Evolutionary conservation across 2,797 vertebrate genomes (phyloP).

Genomic region (Pterois miles): DNA sequence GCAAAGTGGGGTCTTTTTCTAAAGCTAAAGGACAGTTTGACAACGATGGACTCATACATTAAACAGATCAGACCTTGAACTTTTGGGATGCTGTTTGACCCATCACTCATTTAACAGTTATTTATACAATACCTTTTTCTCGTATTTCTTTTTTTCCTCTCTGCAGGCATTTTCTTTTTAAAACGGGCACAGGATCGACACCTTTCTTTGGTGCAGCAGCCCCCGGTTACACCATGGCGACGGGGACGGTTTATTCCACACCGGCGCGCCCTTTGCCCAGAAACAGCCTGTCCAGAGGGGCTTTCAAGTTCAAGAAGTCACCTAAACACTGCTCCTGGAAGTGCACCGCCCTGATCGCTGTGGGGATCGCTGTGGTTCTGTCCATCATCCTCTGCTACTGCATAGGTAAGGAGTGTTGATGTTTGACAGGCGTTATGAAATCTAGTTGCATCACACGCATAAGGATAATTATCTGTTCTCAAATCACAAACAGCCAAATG

Average conservation of each 20-base stretch:
- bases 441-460: not conserved
- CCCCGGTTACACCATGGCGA: constrained; percentile 99
- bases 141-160: not conserved
- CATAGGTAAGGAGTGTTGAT: constrained; percentile 87
- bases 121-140: not conserved
- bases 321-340: constrained; percentile 99
- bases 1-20: not conserved
- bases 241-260: constrained; percentile 97
- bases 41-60: not conserved
- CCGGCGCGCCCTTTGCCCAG: constrained; percentile 96
- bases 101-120: not conserved
- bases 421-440: not conserved
- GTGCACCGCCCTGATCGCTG: constrained; percentile 95
- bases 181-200: constrained; percentile 97
- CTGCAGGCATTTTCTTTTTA: constrained; percentile 98
- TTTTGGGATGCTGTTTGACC: not conserved
- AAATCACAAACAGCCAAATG: constrained; percentile 13
- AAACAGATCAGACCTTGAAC: not conserved
- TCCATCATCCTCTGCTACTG: constrained; percentile 97
- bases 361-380: constrained; percentile 94
- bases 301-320: constrained; percentile 99
- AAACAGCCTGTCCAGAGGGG: constrained; percentile 95
- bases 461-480: not conserved
- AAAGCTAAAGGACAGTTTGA: not conserved
- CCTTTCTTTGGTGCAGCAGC: constrained; percentile 97